These are phyloP conservation scores for Cataglyphis rosenhaueri DNA, from an alignment of 2,888 invertebrate genomes.

Conservation along the genomic window DNA sequence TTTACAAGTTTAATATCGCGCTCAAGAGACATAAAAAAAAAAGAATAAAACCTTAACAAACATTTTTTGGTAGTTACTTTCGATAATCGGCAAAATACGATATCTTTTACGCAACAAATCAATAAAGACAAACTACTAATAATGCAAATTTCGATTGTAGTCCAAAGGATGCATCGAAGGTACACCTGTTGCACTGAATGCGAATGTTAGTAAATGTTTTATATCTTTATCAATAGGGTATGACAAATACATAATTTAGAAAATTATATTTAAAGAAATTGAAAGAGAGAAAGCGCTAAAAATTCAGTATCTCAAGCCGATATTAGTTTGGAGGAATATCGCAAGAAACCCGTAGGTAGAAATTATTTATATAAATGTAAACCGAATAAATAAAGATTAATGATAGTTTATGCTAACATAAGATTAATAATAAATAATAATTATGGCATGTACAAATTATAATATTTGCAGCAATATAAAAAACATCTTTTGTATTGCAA, in stretches of 20 bases:
- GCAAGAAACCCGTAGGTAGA: not conserved
- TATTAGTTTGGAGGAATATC: not conserved
- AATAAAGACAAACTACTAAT: conserved; percentile 8
- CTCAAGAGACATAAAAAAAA: not conserved
- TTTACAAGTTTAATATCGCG: conserved; percentile 25
- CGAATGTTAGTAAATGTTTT: conserved; percentile 72
- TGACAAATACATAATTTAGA: not conserved
- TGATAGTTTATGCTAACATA: not conserved
- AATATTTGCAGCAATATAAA: not conserved
- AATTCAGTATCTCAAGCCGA: not conserved
- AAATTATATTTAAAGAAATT: conserved; percentile 7
- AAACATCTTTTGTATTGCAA: not conserved
- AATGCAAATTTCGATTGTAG: conserved; percentile 61
- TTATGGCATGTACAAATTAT: not conserved
- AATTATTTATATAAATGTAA: not conserved
- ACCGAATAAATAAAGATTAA: not conserved
- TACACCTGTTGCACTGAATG: conserved; percentile 73
- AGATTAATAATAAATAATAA: not conserved
- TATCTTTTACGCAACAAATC: not conserved
- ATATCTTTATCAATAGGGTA: conserved; percentile 34
- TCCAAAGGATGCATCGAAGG: conserved; percentile 68
- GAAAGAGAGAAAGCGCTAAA: not conserved
- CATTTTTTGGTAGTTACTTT: not conserved
- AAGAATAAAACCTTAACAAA: not conserved
- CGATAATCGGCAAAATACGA: not conserved